Conservation (phyloP, 2,797 vertebrate species). For the Schizopygopsis pylzovi region DNA sequence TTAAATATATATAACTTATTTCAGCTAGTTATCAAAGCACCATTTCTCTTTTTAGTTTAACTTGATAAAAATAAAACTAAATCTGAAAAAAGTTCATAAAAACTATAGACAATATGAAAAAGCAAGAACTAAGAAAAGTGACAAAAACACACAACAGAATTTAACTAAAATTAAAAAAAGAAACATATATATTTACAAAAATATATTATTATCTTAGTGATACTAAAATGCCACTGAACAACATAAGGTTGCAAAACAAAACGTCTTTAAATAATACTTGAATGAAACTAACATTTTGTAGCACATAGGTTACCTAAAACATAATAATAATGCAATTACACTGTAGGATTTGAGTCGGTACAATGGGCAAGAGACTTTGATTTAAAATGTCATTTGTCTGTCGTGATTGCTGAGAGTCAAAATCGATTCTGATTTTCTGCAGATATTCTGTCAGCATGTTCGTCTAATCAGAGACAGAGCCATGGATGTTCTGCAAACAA, state of each 20-base stretch:
- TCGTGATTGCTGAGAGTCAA: neutral
- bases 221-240: neutral
- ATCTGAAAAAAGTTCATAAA: too few species aligned
- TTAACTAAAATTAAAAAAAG: neutral
- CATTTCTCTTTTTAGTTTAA: neutral
- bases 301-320: neutral
- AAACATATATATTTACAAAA: neutral
- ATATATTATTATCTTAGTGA: neutral
- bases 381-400: slow-evolving; percentile 6
- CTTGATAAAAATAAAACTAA: too few species aligned
- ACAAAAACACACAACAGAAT: neutral
- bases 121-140: neutral
- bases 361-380: neutral
- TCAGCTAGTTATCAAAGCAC: neutral
- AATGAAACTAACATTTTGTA: neutral
- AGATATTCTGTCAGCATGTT: neutral
- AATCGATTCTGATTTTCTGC: slow-evolving; percentile 4
- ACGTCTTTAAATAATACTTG: neutral
- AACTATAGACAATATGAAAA: too few species aligned
- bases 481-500: neutral
- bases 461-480: neutral
- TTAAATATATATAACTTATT: neutral
- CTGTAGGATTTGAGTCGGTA: neutral
- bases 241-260: neutral
- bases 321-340: too few species aligned